Base-by-base conservation (phyloP, 2,888 invertebrate genomes). In the Melieria omissa region DNA sequence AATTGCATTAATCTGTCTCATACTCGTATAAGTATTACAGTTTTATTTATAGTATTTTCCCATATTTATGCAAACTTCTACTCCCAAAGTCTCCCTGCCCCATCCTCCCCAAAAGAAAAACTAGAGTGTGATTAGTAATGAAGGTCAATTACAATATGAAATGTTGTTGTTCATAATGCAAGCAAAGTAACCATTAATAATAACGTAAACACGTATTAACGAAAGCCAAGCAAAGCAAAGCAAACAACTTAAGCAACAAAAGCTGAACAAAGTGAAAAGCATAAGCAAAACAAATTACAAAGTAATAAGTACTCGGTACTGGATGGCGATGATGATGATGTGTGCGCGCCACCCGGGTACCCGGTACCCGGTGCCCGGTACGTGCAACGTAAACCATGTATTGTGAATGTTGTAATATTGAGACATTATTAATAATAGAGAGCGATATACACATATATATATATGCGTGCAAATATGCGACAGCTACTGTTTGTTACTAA, bases 41-140 rank as follows among this genome's bases (percentile, higher is more conserved):
- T 29, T 29, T 29, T 29, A 29, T 29, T 29, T 29, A 29, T 29
- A 29, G 29, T 29, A 29, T 29, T 29, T 29, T 29, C 29, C 29
- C 29, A 29, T 29, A 29, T 29, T 3, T 29, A 29, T 12, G 42
- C 7, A 10, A 54, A 54, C 54, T 58, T 58, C 42, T 6, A 29
- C 42, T 29, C 42, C 58, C 7, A 57, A n/a, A 29, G 41, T 5
- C 8, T 4, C 63, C 65, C 65, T 49, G 61, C 29, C 29, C 29
- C 29, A 29, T 3, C 29, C 29, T 29, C 29, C 29, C 29, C 29
- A 29, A 29, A 29, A 29, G 16, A 29, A 29, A 29, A 29, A 29
- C 70, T 77, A 77, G 73, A 76, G 77, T 76, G 78, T 78, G 78
- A 78, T 77, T 76, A 77, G 78, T 72, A 78, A 78, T 75, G 74